These are phyloP conservation scores for Limnephilus lunatus DNA, from an alignment of 2,888 invertebrate genomes.

Conservation along the genomic window DNA sequence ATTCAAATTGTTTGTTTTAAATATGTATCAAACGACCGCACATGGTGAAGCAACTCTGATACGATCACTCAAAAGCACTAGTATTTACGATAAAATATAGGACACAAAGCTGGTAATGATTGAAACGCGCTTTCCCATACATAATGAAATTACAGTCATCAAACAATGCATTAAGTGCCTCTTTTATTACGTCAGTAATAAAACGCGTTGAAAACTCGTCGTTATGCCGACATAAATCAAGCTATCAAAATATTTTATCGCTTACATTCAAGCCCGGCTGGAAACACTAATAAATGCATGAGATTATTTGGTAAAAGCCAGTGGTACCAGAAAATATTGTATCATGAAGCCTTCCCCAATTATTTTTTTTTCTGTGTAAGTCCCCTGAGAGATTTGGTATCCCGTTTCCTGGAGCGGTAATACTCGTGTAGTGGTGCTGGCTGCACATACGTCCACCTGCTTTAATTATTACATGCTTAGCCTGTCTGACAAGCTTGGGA, in stretches of 20 bases:
- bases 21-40: neutral
- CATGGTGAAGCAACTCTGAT: neutral
- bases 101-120: neutral
- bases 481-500: slow-evolving; percentile 61
- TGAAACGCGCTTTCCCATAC: slow-evolving; percentile 26
- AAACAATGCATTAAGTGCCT: slow-evolving; percentile 5
- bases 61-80: neutral
- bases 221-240: slow-evolving; percentile 28
- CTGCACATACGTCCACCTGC: slow-evolving; percentile 41
- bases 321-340: neutral
- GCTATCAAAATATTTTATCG: slow-evolving; percentile 17
- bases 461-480: slow-evolving; percentile 64
- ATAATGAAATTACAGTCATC: neutral
- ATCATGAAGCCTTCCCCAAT: neutral
- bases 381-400: neutral
- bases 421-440: neutral
- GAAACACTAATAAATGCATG: slow-evolving; percentile 11
- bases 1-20: neutral
- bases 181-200: slow-evolving; percentile 11
- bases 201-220: slow-evolving; percentile 26
- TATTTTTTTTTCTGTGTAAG: neutral
- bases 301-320: neutral
- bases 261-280: slow-evolving; percentile 3
- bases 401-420: neutral
- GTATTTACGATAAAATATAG: neutral